phyloP scores from a whole-genome alignment of 2,888 invertebrate species.

The Bhutanitis thaidina region DNA sequence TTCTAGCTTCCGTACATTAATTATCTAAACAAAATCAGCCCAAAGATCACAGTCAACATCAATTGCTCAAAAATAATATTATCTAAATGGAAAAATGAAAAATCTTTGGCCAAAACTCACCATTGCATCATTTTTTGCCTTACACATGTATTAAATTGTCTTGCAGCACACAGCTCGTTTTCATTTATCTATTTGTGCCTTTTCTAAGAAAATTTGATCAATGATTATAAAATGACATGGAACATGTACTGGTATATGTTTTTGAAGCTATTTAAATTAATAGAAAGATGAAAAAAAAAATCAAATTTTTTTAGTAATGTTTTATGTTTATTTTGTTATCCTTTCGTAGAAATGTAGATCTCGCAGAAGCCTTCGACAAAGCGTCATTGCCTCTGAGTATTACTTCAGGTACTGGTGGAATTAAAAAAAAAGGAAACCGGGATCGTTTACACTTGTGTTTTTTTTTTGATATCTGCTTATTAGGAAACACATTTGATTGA shows the following conservation, averaged over 20 bases:
- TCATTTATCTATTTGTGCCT: slow-evolving; percentile 37
- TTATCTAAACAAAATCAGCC: too few species aligned
- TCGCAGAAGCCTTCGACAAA: slow-evolving; percentile 43
- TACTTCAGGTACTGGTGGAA: slow-evolving; percentile 99
- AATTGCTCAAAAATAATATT: too few species aligned
- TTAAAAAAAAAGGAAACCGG: slow-evolving; percentile 38
- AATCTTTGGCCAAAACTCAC: slow-evolving; percentile 16
- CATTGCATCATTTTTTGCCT: slow-evolving; percentile 25
- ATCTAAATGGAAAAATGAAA: too few species aligned
- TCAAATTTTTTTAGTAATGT: slow-evolving; percentile 1
- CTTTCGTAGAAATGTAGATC: slow-evolving; percentile 43
- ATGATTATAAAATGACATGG: too few species aligned
- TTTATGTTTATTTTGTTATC: slow-evolving; percentile 25
- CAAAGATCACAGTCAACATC: too few species aligned
- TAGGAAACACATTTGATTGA: background rate
- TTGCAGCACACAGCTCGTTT: slow-evolving; percentile 51
- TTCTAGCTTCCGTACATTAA: too few species aligned
- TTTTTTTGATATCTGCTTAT: background rate
- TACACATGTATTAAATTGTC: slow-evolving; percentile 48
- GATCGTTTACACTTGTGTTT: slow-evolving; percentile 28
- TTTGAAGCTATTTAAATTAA: too few species aligned
- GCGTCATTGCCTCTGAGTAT: slow-evolving; percentile 93
- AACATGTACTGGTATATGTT: too few species aligned
- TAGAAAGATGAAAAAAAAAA: background rate
- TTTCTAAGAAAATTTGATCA: slow-evolving; percentile 31